Base-by-base conservation (phyloP, 2,113 vertebrate species). In the Leptodactylus fuscus region DNA sequence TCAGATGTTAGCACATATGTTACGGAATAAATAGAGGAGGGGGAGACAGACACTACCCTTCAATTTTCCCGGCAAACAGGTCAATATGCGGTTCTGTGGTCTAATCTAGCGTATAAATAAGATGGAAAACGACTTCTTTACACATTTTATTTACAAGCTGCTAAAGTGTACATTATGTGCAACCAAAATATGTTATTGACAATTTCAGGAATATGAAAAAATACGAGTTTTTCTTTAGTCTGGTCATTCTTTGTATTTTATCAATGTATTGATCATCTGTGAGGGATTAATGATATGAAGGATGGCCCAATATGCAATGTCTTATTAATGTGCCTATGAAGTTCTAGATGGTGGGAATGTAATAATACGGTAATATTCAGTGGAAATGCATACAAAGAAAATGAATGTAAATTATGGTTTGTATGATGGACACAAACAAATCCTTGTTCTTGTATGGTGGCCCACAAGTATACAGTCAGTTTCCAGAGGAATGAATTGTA, bases 1-100 rank as follows among this genome's bases (percentile, higher is more conserved):
- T 71, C 67, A 71, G 67, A 71, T 71, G 38, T 73, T 73, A 41
- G 69, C 69, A 73, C 69, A 73, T 73, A 36, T 73, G 69, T 73
- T 44, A 10, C 69, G n/a, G 69, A 24, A 73, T 73, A 20, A 73
- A 73, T 44, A 24, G 69, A 44, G 69, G 20, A n/a, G 67, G 34
- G 0, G 32, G 67, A 22, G 15, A 24, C 36, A 24, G 36, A 73
- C 22, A 24, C 69, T 44, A 18, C 20, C 2, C 20, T 44, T 73
- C 69, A 11, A 73, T 73, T 73, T 70, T 5, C 44, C 69, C 22
- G 22, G 38, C 36, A 44, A 41, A 24, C 32, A 12, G 38, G 44
- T 73, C 69, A 73, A 73, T 73, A 44, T 73, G 69, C 16, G 69
- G 69, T 73, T 44, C n/a, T 44, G 34, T 36, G 32, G 32, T 2